Percentiles rank a stretch among this genome's conserved stretches.
Evolutionary conservation across 2,113 vertebrate genomes (phyloP).

Genomic region (Eudyptes chrysolophus): DNA sequence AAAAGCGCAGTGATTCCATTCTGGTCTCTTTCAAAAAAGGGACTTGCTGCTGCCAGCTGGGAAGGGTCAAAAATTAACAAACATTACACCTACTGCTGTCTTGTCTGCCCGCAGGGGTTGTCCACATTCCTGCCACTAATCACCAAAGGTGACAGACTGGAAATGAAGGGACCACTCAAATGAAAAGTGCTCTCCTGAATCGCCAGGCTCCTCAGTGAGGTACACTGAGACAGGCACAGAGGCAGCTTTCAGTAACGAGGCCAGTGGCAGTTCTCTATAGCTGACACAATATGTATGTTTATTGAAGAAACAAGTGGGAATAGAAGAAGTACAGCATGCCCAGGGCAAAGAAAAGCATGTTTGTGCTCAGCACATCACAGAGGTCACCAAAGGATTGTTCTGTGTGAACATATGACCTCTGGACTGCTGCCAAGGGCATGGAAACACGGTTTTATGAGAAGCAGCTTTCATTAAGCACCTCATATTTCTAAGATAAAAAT

Average conservation of each 20-base stretch:
- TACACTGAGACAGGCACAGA: neutral
- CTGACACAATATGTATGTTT: slow-evolving; percentile 45
- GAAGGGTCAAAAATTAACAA: neutral
- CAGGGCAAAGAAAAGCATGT: slow-evolving; percentile 61
- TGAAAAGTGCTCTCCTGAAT: neutral
- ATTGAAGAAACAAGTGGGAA: slow-evolving; percentile 63
- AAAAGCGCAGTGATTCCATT: neutral
- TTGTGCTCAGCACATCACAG: slow-evolving; percentile 60
- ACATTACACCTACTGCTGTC: neutral
- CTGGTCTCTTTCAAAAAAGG: neutral
- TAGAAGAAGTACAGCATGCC: slow-evolving; percentile 52
- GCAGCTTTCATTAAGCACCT: slow-evolving; percentile 33
- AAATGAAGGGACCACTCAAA: neutral
- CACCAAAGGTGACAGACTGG: neutral
- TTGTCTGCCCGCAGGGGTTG: neutral
- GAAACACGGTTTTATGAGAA: slow-evolving; percentile 39
- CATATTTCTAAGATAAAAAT: slow-evolving; percentile 53
- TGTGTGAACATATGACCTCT: slow-evolving; percentile 55
- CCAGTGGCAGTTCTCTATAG: neutral
- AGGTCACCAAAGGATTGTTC: slow-evolving; percentile 58
- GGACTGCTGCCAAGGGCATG: slow-evolving; percentile 50
- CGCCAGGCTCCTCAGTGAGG: neutral
- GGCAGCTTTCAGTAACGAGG: neutral
- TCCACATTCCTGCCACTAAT: neutral
- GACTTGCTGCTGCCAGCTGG: neutral